Conservation (phyloP, 1,140 invertebrate genomes). For the Drosophila azteca region DNA sequence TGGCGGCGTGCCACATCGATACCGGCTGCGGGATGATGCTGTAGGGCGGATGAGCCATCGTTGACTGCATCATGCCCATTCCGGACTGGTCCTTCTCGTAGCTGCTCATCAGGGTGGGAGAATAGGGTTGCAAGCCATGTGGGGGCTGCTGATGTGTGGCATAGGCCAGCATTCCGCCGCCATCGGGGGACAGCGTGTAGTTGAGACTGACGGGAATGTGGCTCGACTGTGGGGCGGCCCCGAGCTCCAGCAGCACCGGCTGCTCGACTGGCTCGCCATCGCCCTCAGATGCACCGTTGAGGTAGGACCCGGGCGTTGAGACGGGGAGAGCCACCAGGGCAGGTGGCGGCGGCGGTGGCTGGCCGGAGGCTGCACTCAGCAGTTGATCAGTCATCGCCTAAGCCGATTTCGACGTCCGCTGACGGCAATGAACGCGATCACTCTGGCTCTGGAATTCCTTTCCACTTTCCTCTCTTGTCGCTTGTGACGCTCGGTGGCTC, state of each 20-base stretch:
- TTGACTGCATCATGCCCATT: conserved; percentile 40
- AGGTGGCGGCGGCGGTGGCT: conserved; percentile 56
- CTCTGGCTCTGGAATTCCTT: conserved; percentile 10
- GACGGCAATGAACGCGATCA: conserved; percentile 24
- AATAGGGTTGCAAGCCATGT: conserved; percentile 28
- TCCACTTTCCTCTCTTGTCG: not conserved
- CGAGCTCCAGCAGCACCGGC: conserved; percentile 72
- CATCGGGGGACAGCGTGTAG: conserved; percentile 58
- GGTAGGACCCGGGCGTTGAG: conserved; percentile 54
- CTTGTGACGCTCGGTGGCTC: too few species aligned
- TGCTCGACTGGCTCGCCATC: conserved; percentile 61
- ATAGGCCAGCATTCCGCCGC: conserved; percentile 52
- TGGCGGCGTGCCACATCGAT: conserved; percentile 62
- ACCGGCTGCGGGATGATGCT: conserved; percentile 75
- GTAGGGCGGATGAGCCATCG: conserved; percentile 9
- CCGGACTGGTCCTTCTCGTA: conserved; percentile 53
- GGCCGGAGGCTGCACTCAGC: conserved; percentile 51
- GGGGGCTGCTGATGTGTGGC: conserved; percentile 16
- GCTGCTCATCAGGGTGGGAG: conserved; percentile 46
- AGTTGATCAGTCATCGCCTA: conserved; percentile 76
- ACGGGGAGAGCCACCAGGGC: conserved; percentile 58
- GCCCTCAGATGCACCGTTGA: conserved; percentile 37
- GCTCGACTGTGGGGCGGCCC: conserved; percentile 38
- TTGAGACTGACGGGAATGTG: conserved; percentile 32
- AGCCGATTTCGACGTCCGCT: conserved; percentile 57